phyloP scores from a whole-genome alignment of 1,140 invertebrate genomes.

The Polypedilum pembai region DNA sequence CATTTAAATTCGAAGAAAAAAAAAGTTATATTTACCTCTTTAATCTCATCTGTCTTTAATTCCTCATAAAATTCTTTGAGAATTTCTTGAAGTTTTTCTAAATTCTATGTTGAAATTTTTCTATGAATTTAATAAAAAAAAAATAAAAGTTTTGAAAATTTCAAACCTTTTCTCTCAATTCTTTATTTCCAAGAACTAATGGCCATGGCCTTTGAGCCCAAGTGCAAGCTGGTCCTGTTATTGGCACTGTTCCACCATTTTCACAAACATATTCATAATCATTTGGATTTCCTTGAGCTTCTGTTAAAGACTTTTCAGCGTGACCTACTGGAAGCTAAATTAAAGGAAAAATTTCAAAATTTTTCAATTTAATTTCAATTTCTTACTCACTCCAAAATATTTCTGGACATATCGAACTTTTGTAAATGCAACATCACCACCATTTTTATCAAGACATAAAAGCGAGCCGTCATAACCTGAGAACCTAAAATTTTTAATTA shows the following conservation, averaged over 20 bases:
- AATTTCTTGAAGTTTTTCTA: constrained; percentile 39
- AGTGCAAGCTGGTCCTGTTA: constrained; percentile 60
- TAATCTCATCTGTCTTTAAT: constrained; percentile 30
- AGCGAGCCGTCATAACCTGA: constrained; percentile 79
- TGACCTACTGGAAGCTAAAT: background rate
- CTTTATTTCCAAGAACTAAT: constrained; percentile 58
- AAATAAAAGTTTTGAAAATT: too few species aligned
- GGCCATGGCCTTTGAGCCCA: constrained; percentile 77
- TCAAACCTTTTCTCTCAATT: constrained; percentile 46
- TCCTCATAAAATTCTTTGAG: constrained; percentile 40
- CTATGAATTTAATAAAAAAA: background rate
- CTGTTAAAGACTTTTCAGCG: background rate
- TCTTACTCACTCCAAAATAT: constrained; percentile 58
- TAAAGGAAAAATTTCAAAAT: background rate
- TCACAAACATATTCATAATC: constrained; percentile 70
- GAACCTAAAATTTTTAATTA: constrained; percentile 32
- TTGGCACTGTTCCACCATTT: constrained; percentile 62
- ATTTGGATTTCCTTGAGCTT: constrained; percentile 49
- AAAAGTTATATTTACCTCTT: background rate
- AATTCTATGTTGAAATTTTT: constrained; percentile 31
- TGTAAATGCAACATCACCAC: constrained; percentile 75
- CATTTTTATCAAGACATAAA: constrained; percentile 58
- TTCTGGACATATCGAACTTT: constrained; percentile 70
- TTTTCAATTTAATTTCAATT: background rate
- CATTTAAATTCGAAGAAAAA: background rate